Conservation (phyloP, 2,888 invertebrate genomes). For the Epiperipatus broadwayi region DNA sequence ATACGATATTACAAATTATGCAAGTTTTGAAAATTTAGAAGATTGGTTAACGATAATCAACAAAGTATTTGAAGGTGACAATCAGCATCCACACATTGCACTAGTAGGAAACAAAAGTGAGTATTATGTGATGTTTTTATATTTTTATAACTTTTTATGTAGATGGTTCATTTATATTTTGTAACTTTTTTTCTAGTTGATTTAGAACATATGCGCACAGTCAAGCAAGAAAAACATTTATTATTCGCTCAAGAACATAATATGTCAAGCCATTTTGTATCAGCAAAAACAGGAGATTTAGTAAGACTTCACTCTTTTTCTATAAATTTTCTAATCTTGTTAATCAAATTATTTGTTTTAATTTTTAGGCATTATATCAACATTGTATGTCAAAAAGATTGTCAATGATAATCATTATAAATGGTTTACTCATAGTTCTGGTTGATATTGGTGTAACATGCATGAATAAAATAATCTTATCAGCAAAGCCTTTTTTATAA, state of each 20-base stretch:
- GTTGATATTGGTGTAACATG: too few species aligned
- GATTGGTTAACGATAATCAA: constrained; percentile 41
- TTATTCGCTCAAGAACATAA: constrained; percentile 31
- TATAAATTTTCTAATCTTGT: too few species aligned
- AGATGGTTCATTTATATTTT: constrained; percentile 6
- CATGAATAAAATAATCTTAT: too few species aligned
- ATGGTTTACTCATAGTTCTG: too few species aligned
- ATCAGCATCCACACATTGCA: constrained; percentile 28
- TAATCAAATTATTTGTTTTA: too few species aligned
- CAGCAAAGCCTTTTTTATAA: too few species aligned
- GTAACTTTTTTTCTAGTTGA: constrained; percentile 26
- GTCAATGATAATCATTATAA: too few species aligned
- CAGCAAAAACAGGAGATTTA: constrained; percentile 36
- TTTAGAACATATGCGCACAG: constrained; percentile 33
- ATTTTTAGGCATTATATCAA: too few species aligned
- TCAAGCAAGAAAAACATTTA: constrained; percentile 32
- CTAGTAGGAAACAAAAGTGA: constrained; percentile 35
- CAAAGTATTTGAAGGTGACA: constrained; percentile 14
- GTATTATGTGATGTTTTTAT: constrained; percentile 1
- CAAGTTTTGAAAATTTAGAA: constrained; percentile 54
- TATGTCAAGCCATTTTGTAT: constrained; percentile 32
- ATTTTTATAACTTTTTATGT: neutral
- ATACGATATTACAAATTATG: constrained; percentile 59
- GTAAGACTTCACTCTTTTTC: too few species aligned
- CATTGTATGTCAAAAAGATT: too few species aligned